Percentiles rank a stretch among this genome's conserved stretches.
Evolutionary conservation across 2,888 invertebrate species (phyloP).

Genomic region (Shargacucullia verbasci): DNA sequence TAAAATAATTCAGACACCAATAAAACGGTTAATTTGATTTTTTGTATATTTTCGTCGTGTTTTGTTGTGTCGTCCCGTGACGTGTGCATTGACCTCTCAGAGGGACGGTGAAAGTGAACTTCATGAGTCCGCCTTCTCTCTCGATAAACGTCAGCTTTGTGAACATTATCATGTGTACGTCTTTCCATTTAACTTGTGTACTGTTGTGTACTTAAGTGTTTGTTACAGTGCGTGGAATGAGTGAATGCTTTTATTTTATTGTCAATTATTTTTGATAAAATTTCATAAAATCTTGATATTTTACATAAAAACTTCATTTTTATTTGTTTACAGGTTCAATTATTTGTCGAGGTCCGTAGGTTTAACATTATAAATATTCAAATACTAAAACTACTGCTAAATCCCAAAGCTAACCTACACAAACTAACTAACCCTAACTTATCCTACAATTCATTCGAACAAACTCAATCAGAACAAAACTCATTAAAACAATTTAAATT

Average conservation of each 20-base stretch:
- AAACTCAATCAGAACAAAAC: constrained; percentile 26
- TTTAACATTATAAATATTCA: not conserved
- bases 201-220: constrained; percentile 36
- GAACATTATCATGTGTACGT: constrained; percentile 54
- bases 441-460: constrained; percentile 30
- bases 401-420: not conserved
- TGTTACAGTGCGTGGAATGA: not conserved
- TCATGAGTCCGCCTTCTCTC: constrained; percentile 78
- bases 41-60: not conserved
- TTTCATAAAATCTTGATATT: not conserved
- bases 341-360: no score
- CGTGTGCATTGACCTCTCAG: constrained; percentile 20
- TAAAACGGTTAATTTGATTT: no score
- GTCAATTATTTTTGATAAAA: not conserved
- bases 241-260: constrained; percentile 7
- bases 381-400: not conserved
- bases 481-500: constrained; percentile 35
- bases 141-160: constrained; percentile 69
- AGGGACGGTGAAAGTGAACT: constrained; percentile 81
- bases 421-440: constrained; percentile 1
- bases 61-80: constrained; percentile 25
- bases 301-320: no score
- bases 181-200: constrained; percentile 27
- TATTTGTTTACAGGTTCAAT: no score
- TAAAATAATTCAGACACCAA: no score